Evolutionary conservation across 1,140 invertebrate genomes (phyloP).

Genomic region (Drosophila kanapiae): DNA sequence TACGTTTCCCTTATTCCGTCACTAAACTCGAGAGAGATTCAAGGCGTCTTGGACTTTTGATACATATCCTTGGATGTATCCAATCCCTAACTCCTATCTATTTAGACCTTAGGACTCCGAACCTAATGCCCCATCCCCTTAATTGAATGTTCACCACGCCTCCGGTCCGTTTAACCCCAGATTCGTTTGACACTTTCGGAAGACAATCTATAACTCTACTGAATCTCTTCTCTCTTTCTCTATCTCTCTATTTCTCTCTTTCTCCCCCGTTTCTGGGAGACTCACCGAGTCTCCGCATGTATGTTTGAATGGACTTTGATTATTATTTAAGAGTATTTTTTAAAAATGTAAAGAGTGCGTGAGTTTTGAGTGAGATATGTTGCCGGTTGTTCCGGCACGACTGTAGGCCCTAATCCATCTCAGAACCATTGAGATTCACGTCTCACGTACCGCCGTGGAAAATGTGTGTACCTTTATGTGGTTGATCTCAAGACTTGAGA

Average conservation of each 20-base stretch:
- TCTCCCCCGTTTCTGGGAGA: slow-evolving; percentile 13
- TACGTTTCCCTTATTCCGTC: slow-evolving; percentile 13
- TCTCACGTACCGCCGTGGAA: too few species aligned
- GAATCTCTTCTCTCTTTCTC: slow-evolving; percentile 18
- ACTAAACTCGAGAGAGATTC: slow-evolving; percentile 55
- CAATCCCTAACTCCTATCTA: slow-evolving; percentile 1
- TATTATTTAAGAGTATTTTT: slow-evolving; percentile 36
- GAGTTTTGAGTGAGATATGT: slow-evolving; percentile 1
- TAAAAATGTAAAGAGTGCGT: slow-evolving; percentile 18
- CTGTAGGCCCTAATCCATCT: slow-evolving; percentile 11
- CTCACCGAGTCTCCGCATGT: slow-evolving; percentile 54
- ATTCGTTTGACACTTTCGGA: slow-evolving; percentile 8
- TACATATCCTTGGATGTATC: not conserved
- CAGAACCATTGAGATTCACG: not conserved
- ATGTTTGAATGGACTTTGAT: slow-evolving; percentile 49
- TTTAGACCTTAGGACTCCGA: not conserved
- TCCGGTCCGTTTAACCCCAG: slow-evolving; percentile 8
- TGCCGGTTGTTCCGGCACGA: slow-evolving; percentile 26
- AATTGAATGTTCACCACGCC: slow-evolving; percentile 45
- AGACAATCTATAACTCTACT: slow-evolving; percentile 14
- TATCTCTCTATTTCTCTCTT: slow-evolving; percentile 6
- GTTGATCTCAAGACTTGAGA: not conserved
- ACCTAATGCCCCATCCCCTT: slow-evolving; percentile 15
- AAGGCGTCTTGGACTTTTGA: slow-evolving; percentile 11
- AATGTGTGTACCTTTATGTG: not conserved